Conservation (phyloP, 1,140 invertebrate species). For the Caenorhabditis elegans region DNA sequence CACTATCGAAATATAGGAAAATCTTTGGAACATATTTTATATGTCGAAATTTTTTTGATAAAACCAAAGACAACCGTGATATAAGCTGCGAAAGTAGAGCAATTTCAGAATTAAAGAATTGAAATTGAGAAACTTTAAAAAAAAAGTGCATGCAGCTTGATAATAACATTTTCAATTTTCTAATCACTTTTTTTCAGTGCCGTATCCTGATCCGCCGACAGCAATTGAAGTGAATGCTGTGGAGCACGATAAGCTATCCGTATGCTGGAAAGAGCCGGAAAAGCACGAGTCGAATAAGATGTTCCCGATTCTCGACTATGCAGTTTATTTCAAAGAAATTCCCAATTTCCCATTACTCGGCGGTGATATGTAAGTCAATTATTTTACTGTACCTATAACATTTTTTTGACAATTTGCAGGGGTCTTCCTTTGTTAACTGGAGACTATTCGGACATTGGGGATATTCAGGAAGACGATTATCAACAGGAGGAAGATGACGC, state of each 20-base stretch:
- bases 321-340: slow-evolving; percentile 47
- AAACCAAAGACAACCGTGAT: too few relatives aligned
- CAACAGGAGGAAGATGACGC: slow-evolving; percentile 21
- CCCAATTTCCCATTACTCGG: slow-evolving; percentile 39
- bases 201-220: slow-evolving; percentile 46
- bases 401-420: not conserved
- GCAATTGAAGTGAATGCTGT: slow-evolving; percentile 47
- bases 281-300: slow-evolving; percentile 34
- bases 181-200: slow-evolving; percentile 38
- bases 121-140: not conserved
- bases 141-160: too few relatives aligned
- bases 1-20: too few relatives aligned
- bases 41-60: too few relatives aligned
- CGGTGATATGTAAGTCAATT: slow-evolving; percentile 28
- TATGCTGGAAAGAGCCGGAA: slow-evolving; percentile 46
- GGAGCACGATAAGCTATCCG: slow-evolving; percentile 40
- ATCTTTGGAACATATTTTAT: too few relatives aligned
- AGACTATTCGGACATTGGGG: slow-evolving; percentile 41
- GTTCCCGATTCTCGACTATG: slow-evolving; percentile 43
- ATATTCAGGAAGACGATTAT: slow-evolving; percentile 40
- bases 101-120: not conserved
- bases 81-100: too few relatives aligned
- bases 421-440: slow-evolving; percentile 41
- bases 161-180: too few relatives aligned
- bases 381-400: too few relatives aligned